A percentile compares a stretch with the other conserved stretches of the same genome.
These are phyloP conservation scores for Sebastes matsubarae DNA, from an alignment of 2,797 vertebrate species.

Conservation along the genomic window DNA sequence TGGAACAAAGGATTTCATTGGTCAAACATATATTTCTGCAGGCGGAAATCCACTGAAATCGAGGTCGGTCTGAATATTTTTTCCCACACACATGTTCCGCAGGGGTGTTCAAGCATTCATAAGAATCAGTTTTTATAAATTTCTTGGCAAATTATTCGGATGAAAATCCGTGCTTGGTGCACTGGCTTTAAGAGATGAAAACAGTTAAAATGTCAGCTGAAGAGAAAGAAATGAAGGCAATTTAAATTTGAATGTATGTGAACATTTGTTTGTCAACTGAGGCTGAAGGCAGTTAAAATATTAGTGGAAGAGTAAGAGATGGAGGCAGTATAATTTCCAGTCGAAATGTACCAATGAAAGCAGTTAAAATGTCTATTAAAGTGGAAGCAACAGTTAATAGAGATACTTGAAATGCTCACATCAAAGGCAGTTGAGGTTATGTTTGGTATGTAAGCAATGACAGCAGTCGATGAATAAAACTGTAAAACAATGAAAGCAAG, in stretches of 20 bases:
- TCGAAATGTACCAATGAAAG: not conserved
- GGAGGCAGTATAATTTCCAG: not conserved
- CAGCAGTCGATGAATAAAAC: not conserved
- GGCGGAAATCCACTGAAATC: no score
- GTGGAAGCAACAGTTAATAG: not conserved
- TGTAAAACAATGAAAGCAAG: not conserved
- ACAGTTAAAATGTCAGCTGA: slow-evolving; percentile 2
- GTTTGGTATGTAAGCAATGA: not conserved
- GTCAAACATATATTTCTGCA: no score
- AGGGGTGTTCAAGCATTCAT: no score
- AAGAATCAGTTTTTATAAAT: no score
- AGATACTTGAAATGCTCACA: not conserved
- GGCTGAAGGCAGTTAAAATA: not conserved
- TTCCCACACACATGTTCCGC: no score
- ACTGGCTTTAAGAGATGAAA: not conserved
- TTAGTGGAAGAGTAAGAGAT: not conserved
- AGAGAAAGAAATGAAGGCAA: not conserved
- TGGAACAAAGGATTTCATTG: no score
- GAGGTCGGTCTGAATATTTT: no score
- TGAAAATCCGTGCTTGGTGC: no score
- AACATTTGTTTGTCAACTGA: not conserved
- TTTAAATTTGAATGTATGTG: not conserved
- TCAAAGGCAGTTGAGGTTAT: not conserved
- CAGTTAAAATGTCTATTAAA: not conserved
- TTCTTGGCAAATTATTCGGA: no score